Conservation (phyloP, 2,888 invertebrate species). For the Cephalotes varians region DNA sequence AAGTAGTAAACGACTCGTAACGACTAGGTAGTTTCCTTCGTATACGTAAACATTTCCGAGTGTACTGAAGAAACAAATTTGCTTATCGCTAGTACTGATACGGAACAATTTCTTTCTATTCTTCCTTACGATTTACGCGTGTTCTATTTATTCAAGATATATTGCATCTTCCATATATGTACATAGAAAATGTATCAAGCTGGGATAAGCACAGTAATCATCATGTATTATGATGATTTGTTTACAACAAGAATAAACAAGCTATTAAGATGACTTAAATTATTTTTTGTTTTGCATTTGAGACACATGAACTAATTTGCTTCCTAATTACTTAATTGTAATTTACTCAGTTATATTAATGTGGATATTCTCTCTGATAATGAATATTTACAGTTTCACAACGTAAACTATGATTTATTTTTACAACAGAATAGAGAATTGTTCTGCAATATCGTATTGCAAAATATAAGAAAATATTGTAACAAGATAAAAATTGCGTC, state of each 20-base stretch:
- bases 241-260: conserved; percentile 15
- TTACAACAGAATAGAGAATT: not conserved
- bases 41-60: conserved; percentile 28
- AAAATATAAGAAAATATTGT: not conserved
- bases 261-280: not conserved
- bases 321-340: not conserved
- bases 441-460: not conserved
- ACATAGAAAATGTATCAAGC: not conserved
- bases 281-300: not conserved
- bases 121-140: not conserved
- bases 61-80: conserved; percentile 29
- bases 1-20: conserved; percentile 50
- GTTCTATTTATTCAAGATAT: conserved; percentile 14
- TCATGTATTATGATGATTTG: not conserved
- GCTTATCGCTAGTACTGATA: conserved; percentile 25
- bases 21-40: conserved; percentile 34
- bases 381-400: not conserved
- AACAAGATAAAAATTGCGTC: not conserved
- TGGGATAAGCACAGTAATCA: not conserved
- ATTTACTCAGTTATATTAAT: not conserved
- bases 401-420: not conserved
- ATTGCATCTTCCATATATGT: not conserved
- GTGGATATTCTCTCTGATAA: not conserved
- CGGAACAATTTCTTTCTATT: not conserved
- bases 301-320: not conserved